phyloP scores from a whole-genome alignment of 2,888 invertebrate species.

The Microctonus brassicae region DNA sequence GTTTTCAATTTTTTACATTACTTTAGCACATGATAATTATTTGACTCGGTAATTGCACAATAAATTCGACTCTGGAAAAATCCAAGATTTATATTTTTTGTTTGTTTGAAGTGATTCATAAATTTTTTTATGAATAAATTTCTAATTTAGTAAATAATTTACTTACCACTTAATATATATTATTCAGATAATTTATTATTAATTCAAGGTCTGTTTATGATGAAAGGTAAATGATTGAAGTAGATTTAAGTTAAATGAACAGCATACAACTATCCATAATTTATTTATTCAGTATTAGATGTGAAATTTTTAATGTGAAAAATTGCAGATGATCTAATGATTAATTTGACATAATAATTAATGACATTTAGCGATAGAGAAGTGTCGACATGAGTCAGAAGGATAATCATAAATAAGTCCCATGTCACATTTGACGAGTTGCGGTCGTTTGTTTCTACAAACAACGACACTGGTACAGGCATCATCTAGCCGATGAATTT shows the following conservation, averaged over 20 bases:
- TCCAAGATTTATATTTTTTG: no score
- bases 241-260: neutral
- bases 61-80: no score
- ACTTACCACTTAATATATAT: no score
- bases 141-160: no score
- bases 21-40: no score
- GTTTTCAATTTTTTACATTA: no score
- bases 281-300: constrained; percentile 2
- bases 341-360: constrained; percentile 23
- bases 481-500: constrained; percentile 58
- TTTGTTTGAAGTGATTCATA: no score
- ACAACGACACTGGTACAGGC: constrained; percentile 59
- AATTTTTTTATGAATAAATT: no score
- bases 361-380: constrained; percentile 59
- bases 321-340: constrained; percentile 8
- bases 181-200: no score
- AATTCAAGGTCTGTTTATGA: no score
- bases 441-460: constrained; percentile 56
- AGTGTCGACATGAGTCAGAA: constrained; percentile 57
- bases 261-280: neutral
- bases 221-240: no score
- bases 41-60: no score
- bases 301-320: neutral
- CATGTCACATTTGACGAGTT: constrained; percentile 56
- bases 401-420: constrained; percentile 59